A percentile compares a stretch with the other conserved stretches of the same genome.
phyloP scores from a whole-genome alignment of 2,797 vertebrate genomes.

The Heteromormyrus szaboi region DNA sequence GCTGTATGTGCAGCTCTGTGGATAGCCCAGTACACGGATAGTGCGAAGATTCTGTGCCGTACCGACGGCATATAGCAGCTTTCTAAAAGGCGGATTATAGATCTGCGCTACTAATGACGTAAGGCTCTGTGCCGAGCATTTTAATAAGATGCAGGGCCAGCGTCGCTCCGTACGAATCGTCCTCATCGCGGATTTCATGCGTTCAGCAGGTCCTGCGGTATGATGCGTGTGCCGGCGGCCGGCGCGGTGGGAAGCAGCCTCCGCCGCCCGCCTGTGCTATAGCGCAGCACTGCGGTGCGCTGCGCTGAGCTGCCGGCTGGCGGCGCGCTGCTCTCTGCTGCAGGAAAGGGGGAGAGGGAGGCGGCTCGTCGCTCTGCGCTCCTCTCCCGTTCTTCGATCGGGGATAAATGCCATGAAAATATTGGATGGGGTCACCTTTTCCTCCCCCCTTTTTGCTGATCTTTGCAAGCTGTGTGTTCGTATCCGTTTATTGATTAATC shows the following conservation, averaged over 20 bases:
- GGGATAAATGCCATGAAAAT: constrained; percentile 17
- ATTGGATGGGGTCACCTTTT: constrained; percentile 16
- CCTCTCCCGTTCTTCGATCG: constrained; percentile 20
- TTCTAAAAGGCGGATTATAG: neutral
- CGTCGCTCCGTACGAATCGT: neutral
- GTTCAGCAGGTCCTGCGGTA: neutral
- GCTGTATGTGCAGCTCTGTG: neutral
- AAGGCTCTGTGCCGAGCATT: neutral
- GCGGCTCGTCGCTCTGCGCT: constrained; percentile 20
- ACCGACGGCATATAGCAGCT: neutral
- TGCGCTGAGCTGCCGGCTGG: constrained; percentile 56
- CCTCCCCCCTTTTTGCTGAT: constrained; percentile 32
- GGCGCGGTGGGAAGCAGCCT: constrained; percentile 47
- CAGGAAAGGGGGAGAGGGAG: constrained; percentile 40
- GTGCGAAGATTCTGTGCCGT: neutral
- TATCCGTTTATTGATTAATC: constrained; percentile 41
- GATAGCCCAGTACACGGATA: neutral
- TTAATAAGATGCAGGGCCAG: neutral
- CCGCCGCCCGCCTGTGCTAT: constrained; percentile 55
- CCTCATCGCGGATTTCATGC: neutral
- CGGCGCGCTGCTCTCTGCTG: constrained; percentile 55
- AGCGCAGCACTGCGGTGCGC: constrained; percentile 65
- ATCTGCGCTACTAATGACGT: constrained; percentile 1
- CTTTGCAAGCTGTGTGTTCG: constrained; percentile 32
- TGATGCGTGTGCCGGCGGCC: constrained; percentile 38